Base-by-base conservation (phyloP, 2,888 invertebrate genomes). In the Zygaena filipendulae region DNA sequence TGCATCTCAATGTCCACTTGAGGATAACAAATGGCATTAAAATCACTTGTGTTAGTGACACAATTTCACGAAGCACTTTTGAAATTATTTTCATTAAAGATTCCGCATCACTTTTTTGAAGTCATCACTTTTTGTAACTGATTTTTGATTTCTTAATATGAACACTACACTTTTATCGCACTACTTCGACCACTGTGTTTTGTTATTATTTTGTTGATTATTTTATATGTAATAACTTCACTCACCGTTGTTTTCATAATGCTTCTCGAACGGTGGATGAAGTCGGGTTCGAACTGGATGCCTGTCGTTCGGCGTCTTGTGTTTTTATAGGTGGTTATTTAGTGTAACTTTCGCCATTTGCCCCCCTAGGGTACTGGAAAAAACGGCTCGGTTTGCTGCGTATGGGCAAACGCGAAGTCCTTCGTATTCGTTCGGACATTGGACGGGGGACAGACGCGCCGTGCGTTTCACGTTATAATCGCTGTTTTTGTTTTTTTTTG, bases 281-380 rank as follows among this genome's bases (percentile, higher is more conserved):
- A 55, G 70, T 59, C 69, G 64, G 79, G 77, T 56, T 63, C 58
- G 70, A 59, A 79, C 79, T 79, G 77, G 79, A 77, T 79, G 61
- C 59, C 44, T 46, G 52, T 43, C 43, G 49, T 44, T 45, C 50
- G 42, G 64, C 54, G 72, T 54, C 58, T 59, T 61, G 68, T 58
- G 74, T 72, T 69, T 79, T 71, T 79, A 79, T 79, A 79, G 70
- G 67, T 72, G 68, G 67, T 64, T 75, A 68, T 75, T 72, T 67
- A 67, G 70, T 54, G 53, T 59, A 57, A 77, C 77, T 79, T 79
- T 79, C 77, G 77, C 77, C 61, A 59, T 49, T 42, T 52, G 70
- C 77, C 74, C 72, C 62, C 61, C 69, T 57, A n/a, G n/a, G 57
- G 43, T 38, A 55, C 54, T 58, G 62, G 67, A 61, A 57, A 52